Evolutionary conservation across 1,140 invertebrate species (phyloP), one percentile per base, ranked within the genome.

Genomic region (Acromyrmex heyeri): DNA sequence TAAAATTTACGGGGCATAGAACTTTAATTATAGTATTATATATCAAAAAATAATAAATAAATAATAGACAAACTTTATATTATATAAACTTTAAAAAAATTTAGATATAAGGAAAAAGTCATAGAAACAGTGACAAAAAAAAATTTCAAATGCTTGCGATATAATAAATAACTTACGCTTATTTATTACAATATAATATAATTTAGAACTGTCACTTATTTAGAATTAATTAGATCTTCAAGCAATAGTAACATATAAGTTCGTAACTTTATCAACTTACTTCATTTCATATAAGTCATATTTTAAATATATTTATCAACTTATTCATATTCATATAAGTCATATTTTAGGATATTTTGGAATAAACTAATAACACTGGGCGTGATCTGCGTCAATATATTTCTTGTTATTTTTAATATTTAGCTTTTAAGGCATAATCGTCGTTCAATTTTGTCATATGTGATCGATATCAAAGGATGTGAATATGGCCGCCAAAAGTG

Each of bases 391-490:
- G 16, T 55, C 1, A 27, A 44, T 14, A 10, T 67, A 16, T 69
- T 30, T 73, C 34, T 34, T 8, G 3, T 2, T 24, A 76, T 34
- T 62, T 27, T 65, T 61, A 48, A 61, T 73, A 48, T 8, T 21
- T 21, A 27, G 0, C 14, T 73, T 82, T 12, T 30, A 30, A 59
- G 30, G 30, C n/a, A 2, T 62, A 50, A 83, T 73, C 18, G 44
- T 34, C n/a, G 8, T 14, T 14, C 6, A 61, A 8, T 61, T 61
- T 24, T 77, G n/a, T 44, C 50, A 38, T n/a, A 7, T 38, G 38
- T 61, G 38, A 83, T 83, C 55, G 55, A 83, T 83, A 83, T 83
- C 55, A 61, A 34, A 70, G 44, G 16, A 73, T 73, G 38, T 53
- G 6, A 61, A 24, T 73, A 61, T 38, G 27, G 55, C 18, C 7